Base-by-base conservation (phyloP, 2,113 vertebrate genomes). In the Callithrix jacchus region DNA sequence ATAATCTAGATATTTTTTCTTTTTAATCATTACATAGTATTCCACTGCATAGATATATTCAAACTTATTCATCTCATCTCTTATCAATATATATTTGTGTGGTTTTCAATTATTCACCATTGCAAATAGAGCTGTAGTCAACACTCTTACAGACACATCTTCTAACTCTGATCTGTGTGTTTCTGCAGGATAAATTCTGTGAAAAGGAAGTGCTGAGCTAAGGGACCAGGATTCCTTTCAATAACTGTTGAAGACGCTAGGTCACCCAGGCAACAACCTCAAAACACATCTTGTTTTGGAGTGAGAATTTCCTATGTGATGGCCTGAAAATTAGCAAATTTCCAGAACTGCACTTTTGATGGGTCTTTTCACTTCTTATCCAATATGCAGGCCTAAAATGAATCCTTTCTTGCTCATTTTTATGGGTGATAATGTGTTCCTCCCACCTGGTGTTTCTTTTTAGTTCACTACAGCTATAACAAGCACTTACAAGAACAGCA, bases 351-450 rank as follows among this genome's bases (percentile, higher is more conserved):
- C 37, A 37, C 81, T 85, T 95, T 56, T 93, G 89, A 95, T 91
- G 56, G 84, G 47, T 84, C 93, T 92, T 84, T 97, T 95, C 87
- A 93, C 76, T 92, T 94, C 61, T 81, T 95, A 70, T 96, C 87
- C 96, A 96, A 58, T 95, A 88, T 70, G 25, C 90, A 88, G 74
- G 79, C 68, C 82, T 97, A 88, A 95, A 95, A 95, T 74, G 92
- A 95, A 81, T 97, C 92, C 87, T 97, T 97, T 97, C 90, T 92
- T 95, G 91, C 96, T 97, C 93, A 83, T 97, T 97, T 97, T 97
- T 98, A 80, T 96, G 95, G 87, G 95, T 95, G 98, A 96, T 97
- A 97, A 98, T 97, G 93, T 96, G 97, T 95, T 97, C 96, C 95
- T 95, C 96, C 93, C 66, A 97, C 93, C 90, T 35, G 0, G 88